Evolutionary conservation across 2,797 vertebrate genomes (phyloP).

Genomic region (Limosa lapponica): DNA sequence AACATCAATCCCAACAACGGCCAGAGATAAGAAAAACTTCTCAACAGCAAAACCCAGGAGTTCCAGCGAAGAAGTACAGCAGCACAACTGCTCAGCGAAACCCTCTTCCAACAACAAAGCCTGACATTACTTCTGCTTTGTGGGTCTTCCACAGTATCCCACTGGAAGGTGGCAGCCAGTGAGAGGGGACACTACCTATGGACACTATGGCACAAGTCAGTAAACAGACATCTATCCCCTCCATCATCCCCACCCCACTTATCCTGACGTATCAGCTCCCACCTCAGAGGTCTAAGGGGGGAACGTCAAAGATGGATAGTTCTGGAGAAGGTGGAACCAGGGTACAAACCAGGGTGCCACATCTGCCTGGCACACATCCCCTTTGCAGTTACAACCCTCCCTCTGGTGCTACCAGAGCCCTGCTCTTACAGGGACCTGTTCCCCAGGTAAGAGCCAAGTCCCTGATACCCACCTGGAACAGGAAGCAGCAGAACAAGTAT

Average conservation of each 20-base stretch:
- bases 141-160: background rate
- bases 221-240: background rate
- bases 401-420: background rate
- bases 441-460: background rate
- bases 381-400: background rate
- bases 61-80: background rate
- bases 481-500: background rate
- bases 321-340: background rate
- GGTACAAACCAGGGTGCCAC: background rate
- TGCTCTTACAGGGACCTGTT: background rate
- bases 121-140: background rate
- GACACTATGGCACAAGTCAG: fast-evolving
- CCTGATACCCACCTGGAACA: background rate
- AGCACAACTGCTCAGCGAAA: background rate
- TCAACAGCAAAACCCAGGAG: background rate
- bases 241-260: background rate
- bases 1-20: background rate
- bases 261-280: background rate
- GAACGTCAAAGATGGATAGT: background rate
- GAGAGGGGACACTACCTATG: background rate
- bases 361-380: background rate
- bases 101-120: background rate
- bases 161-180: background rate
- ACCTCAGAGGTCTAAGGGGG: background rate
- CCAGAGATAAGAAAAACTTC: background rate